Base-by-base conservation (phyloP, 1,140 invertebrate species). In the Sycobia sp. region DNA sequence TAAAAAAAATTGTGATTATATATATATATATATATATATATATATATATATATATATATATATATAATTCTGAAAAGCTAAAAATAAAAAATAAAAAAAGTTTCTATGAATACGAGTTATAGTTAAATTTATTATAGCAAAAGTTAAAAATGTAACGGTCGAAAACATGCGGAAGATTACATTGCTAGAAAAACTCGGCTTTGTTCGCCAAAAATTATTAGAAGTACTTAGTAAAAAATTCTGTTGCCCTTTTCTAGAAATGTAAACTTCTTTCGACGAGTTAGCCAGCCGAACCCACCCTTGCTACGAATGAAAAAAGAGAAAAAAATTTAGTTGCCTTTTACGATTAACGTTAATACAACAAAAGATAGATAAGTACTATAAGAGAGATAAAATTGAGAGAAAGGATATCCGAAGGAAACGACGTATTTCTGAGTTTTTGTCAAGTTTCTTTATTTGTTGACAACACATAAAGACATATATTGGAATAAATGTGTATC, bases 361-460 rank as follows among this genome's bases (percentile, higher is more conserved):
- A 39, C 46, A 36, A 20, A 59, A 50, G n/a, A 32, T 41, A 50
- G 1, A 39, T 41, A 57, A n/a, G n/a, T n/a, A n/a, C 16, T 20
- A 11, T 29, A 59, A 38, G 32, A 47, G 14, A 54, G 47, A 61
- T 16, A 59, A 38, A 50, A 53, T 11, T 25, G n/a, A 63, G 29
- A 57, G 39, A 61, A 23, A 57, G 36, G 46, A 13, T n/a, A n/a
- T 65, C 32, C 41, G 39, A 68, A 64, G 59, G n/a, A 68, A 69
- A 67, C 44, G 38, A 67, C 49, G 22, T 8, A 55, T 38, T 55
- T 51, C 5, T 44, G 14, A 62, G 14, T 66, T 58, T 66, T 61
- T 16, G 23, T 23, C 61, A 71, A 72, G 51, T 39, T 66, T 38
- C 53, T 67, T 70, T 66, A 53, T 69, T 68, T 46, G 39, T 36